Evolutionary conservation across 1,140 invertebrate genomes (phyloP).

Genomic region (Paralvinella palmiformis): DNA sequence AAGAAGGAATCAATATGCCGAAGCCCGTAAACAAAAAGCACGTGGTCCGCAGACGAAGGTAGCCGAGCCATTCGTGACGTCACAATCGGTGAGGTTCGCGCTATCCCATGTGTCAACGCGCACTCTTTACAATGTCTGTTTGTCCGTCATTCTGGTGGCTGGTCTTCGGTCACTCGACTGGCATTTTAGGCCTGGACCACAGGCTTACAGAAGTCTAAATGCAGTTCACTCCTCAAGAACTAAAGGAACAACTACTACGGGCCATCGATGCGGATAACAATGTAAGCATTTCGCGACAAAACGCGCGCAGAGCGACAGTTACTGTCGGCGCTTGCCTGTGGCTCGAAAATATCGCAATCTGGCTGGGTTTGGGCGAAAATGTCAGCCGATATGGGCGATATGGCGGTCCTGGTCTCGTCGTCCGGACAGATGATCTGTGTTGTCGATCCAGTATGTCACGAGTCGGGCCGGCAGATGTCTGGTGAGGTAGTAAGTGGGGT

Average conservation of each 20-base stretch:
- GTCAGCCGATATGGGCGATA: too few species aligned
- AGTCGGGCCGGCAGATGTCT: not conserved
- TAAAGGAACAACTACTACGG: slow-evolving; percentile 60
- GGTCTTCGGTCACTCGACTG: slow-evolving; percentile 41
- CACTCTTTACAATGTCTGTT: slow-evolving; percentile 45
- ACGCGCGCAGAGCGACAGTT: not conserved
- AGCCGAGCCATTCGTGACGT: slow-evolving; percentile 1
- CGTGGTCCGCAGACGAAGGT: not conserved
- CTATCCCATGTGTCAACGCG: slow-evolving; percentile 48
- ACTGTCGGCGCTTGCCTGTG: not conserved
- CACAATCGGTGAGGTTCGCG: not conserved
- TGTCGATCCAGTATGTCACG: not conserved
- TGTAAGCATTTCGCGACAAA: slow-evolving; percentile 51
- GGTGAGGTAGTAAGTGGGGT: too few species aligned
- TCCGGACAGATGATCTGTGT: not conserved
- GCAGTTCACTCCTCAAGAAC: slow-evolving; percentile 58
- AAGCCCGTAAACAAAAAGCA: not conserved
- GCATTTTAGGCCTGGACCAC: slow-evolving; percentile 37
- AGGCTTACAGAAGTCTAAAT: slow-evolving; percentile 48
- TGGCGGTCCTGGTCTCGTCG: too few species aligned
- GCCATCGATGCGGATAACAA: slow-evolving; percentile 60
- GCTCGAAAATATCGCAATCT: too few species aligned
- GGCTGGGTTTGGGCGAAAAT: too few species aligned
- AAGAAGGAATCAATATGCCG: not conserved
- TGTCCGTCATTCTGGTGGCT: slow-evolving; percentile 49